phyloP scores from a whole-genome alignment of 1,140 invertebrate species.

The Thalassaphorura encarpata region DNA sequence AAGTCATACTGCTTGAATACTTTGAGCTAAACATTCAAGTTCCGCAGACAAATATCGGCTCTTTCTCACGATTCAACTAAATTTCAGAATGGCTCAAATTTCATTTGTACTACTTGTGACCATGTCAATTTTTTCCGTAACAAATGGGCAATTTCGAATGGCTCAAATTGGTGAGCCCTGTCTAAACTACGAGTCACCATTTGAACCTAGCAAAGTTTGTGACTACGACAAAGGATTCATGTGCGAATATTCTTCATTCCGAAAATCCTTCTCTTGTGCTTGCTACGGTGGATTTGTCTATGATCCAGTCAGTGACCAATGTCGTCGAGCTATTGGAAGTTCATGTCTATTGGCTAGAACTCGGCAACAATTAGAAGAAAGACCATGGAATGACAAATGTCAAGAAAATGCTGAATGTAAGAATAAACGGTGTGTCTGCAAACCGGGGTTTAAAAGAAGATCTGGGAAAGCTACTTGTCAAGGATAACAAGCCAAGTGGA shows the following conservation, averaged over 20 bases:
- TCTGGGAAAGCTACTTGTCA: no score
- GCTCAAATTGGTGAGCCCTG: background rate
- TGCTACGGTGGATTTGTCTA: conserved; percentile 6
- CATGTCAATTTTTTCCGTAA: background rate
- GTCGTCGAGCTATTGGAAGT: background rate
- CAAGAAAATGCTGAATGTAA: background rate
- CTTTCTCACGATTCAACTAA: no score
- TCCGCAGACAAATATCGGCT: no score
- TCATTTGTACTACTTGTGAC: background rate
- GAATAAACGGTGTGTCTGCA: background rate
- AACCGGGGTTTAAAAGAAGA: no score
- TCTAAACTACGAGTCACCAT: background rate
- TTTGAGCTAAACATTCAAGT: no score
- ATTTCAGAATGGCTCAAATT: background rate
- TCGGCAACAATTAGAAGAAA: background rate
- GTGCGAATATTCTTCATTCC: background rate
- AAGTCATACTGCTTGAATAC: no score
- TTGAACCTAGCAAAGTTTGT: background rate
- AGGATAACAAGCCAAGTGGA: no score
- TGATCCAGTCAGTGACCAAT: background rate
- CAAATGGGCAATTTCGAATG: conserved; percentile 1
- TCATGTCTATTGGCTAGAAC: background rate
- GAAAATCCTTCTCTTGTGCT: background rate
- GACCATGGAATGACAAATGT: conserved; percentile 4
- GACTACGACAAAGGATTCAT: background rate